A percentile compares a stretch with the other conserved stretches of the same genome.
Evolutionary conservation across 2,113 vertebrate species (phyloP).

Genomic region (Gavia stellata): DNA sequence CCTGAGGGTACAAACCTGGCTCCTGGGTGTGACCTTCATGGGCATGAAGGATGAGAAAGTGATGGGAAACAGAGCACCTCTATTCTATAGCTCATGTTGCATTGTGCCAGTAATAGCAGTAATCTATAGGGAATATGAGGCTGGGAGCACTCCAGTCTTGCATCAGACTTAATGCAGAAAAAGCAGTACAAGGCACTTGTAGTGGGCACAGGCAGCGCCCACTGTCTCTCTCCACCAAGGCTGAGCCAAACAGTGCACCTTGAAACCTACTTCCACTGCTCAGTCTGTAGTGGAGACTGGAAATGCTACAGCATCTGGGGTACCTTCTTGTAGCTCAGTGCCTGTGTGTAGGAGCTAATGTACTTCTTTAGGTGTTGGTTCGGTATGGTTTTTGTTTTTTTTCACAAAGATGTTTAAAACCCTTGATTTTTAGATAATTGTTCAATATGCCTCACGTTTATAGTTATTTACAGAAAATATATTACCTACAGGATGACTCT

Average conservation of each 20-base stretch:
- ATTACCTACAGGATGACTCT: background rate
- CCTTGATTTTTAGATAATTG: background rate
- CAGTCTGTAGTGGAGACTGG: background rate
- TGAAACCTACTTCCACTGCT: background rate
- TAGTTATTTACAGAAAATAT: background rate
- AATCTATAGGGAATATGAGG: background rate
- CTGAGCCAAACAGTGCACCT: background rate
- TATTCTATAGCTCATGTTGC: fast-evolving
- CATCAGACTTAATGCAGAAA: background rate
- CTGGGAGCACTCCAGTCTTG: background rate
- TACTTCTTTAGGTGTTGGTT: background rate
- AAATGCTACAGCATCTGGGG: background rate
- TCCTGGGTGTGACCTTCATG: background rate
- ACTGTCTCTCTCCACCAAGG: background rate
- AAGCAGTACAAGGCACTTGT: background rate
- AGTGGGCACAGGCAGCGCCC: too few species aligned
- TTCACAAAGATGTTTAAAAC: background rate
- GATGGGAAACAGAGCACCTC: background rate
- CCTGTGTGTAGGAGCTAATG: background rate
- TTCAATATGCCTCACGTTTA: background rate
- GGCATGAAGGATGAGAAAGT: background rate
- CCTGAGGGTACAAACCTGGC: background rate
- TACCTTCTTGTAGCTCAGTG: background rate
- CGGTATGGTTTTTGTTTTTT: background rate
- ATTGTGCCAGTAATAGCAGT: background rate